phyloP scores from a whole-genome alignment of 1,140 invertebrate genomes.

The Pseudomyrmex pallidus region DNA sequence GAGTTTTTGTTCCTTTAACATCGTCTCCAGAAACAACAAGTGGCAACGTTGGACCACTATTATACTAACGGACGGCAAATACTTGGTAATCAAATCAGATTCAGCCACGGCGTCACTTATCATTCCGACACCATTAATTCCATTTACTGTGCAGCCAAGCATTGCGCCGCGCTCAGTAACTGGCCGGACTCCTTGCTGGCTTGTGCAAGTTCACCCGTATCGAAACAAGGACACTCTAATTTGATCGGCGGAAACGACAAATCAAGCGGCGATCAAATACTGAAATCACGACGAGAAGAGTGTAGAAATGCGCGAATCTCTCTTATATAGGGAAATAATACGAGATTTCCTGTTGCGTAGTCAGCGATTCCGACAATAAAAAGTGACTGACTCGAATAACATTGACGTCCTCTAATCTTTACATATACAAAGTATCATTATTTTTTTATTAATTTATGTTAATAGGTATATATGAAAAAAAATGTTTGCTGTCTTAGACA shows the following conservation, averaged over 20 bases:
- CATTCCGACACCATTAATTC: conserved; percentile 79
- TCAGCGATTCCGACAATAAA: conserved; percentile 25
- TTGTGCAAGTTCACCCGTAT: conserved; percentile 53
- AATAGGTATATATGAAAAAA: no score
- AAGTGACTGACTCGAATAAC: neutral
- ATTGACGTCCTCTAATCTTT: neutral
- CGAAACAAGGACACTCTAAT: conserved; percentile 65
- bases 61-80: conserved; percentile 64
- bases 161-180: conserved; percentile 62
- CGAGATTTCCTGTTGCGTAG: conserved; percentile 23
- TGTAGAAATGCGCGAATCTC: conserved; percentile 16
- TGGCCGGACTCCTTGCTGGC: conserved; percentile 66
- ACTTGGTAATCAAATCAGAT: conserved; percentile 83
- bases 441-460: neutral
- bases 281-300: conserved; percentile 44
- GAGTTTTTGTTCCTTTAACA: conserved; percentile 24
- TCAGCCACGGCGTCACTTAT: conserved; percentile 78
- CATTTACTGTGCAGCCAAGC: conserved; percentile 77
- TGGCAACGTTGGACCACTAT: conserved; percentile 50
- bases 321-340: conserved; percentile 20
- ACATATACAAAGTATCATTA: neutral
- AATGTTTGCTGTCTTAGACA: neutral
- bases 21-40: conserved; percentile 43
- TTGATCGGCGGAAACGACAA: conserved; percentile 42
- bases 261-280: conserved; percentile 58